Evolutionary conservation across 2,113 vertebrate genomes (phyloP), one percentile per base, ranked within the genome.

Genomic region (Toxotes jaculatrix): DNA sequence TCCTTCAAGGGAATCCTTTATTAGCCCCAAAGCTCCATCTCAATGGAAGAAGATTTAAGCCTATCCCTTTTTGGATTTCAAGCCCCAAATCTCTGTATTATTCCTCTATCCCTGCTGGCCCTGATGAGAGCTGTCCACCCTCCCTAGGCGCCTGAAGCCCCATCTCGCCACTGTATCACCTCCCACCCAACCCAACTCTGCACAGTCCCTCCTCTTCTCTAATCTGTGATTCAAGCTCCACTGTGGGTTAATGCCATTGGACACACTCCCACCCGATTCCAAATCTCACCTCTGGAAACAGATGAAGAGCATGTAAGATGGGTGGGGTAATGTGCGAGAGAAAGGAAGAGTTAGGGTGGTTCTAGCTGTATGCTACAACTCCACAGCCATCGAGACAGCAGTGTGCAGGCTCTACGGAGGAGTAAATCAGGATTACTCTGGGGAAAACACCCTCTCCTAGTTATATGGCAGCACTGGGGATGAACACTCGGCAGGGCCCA

Each of bases 191-290:
- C 36, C 56, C 87, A 84, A 74, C 82, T 88, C 86, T 42, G 69
- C 71, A 63, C 82, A 53, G 74, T 88, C 78, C 89, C 80, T 74
- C 79, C 76, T 78, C 83, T 69, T 70, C 82, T 86, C 59, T 93
- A 91, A 92, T 94, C 93, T 93, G 72, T 69, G 87, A 90, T 86
- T 87, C 79, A 86, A 77, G 82, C 92, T 89, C 87, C 83, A 80
- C 93, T 75, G 90, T 92, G 87, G 90, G 88, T 83, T 95, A 94
- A 95, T 94, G 77, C 91, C 87, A 93, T 95, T 93, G 87, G 93
- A 93, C 89, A 95, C 94, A 92, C 93, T 91, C 93, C 87, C 85
- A 93, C 90, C 77, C 61, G 23, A 75, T 83, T 87, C 86, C 77
- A 79, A 88, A 83, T 88, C 85, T 88, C 88, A 92, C 86, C 92